These are phyloP conservation scores for Macroramphosus scolopax DNA, from an alignment of 2,797 vertebrate genomes.

Conservation along the genomic window DNA sequence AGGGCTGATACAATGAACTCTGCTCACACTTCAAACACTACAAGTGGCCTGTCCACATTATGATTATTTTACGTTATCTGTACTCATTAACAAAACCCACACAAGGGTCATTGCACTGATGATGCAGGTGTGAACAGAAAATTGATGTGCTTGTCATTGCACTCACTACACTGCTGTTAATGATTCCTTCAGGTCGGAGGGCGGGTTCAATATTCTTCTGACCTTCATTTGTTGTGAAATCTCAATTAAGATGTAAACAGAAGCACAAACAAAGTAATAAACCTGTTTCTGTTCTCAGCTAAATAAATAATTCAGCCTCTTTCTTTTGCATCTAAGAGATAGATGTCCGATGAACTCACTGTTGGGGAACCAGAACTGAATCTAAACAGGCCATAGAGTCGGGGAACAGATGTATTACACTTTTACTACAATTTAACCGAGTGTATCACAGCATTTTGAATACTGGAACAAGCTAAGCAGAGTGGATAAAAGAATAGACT, in stretches of 20 bases:
- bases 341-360: neutral
- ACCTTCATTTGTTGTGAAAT: conserved; percentile 20
- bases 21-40: conserved; percentile 50
- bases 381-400: no score
- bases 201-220: conserved; percentile 28
- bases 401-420: no score
- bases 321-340: conserved; percentile 41
- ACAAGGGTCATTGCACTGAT: conserved; percentile 35
- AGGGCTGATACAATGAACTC: conserved; percentile 60
- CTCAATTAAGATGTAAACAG: conserved; percentile 50
- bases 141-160: conserved; percentile 50
- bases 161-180: conserved; percentile 29
- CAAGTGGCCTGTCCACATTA: conserved; percentile 55
- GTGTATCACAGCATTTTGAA: no score
- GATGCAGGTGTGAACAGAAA: conserved; percentile 37
- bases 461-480: no score
- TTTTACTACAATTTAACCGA: no score
- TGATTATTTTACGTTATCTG: conserved; percentile 49
- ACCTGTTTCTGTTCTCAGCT: no score
- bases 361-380: no score
- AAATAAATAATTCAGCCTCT: conserved; percentile 63
- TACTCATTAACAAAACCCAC: conserved; percentile 62
- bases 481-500: no score
- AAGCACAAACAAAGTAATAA: conserved; percentile 31
- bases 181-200: conserved; percentile 52